phyloP scores from a whole-genome alignment of 1,140 invertebrate genomes.

The Zaprionus vittiger region DNA sequence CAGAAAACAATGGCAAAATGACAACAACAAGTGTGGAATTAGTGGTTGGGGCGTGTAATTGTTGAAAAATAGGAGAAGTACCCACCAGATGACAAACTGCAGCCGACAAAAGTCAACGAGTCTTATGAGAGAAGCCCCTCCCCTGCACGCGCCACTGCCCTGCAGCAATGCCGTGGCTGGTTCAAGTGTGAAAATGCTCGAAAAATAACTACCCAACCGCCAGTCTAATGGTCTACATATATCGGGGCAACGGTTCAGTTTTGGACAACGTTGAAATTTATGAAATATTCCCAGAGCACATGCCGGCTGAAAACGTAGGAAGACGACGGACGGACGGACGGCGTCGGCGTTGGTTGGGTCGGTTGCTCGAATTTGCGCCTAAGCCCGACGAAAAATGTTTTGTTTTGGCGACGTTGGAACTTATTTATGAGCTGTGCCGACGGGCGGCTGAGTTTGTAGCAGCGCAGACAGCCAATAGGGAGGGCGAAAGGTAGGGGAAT shows the following conservation, averaged over 20 bases:
- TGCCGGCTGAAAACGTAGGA: constrained; percentile 5
- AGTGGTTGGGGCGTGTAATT: constrained; percentile 65
- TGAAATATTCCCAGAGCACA: constrained; percentile 69
- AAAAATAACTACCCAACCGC: constrained; percentile 52
- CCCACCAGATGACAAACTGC: constrained; percentile 75
- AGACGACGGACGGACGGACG: background rate
- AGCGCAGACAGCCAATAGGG: background rate
- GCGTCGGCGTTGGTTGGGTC: background rate
- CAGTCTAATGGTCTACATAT: constrained; percentile 24
- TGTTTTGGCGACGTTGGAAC: constrained; percentile 69
- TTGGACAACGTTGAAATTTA: constrained; percentile 58
- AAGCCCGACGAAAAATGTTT: constrained; percentile 73
- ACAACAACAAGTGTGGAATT: constrained; percentile 54
- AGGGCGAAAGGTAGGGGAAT: background rate
- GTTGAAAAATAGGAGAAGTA: constrained; percentile 65
- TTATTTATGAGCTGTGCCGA: constrained; percentile 67
- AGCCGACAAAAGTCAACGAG: constrained; percentile 69
- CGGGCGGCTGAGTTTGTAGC: constrained; percentile 28
- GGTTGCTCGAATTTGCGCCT: constrained; percentile 26
- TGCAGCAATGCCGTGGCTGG: background rate
- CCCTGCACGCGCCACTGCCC: background rate
- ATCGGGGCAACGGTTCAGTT: constrained; percentile 27
- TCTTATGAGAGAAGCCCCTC: constrained; percentile 36
- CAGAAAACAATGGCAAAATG: constrained; percentile 23
- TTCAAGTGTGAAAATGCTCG: constrained; percentile 65